These are phyloP conservation scores for Corythornis vintsioides DNA, from an alignment of 2,113 vertebrate genomes.

Conservation along the genomic window DNA sequence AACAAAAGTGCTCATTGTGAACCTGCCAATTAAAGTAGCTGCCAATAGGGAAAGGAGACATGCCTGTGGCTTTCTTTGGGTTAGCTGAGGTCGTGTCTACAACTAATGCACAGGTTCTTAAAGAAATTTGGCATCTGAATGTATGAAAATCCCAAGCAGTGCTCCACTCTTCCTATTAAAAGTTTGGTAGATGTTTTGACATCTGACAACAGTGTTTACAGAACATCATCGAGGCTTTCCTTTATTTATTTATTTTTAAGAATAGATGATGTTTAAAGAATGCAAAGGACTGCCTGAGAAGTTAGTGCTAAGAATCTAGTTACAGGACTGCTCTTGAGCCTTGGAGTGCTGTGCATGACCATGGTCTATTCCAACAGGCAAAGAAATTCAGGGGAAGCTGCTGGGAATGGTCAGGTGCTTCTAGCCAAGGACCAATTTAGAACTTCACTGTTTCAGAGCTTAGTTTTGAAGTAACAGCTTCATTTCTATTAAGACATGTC, in stretches of 20 bases:
- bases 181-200: slow-evolving; percentile 11
- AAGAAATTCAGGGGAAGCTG: not conserved
- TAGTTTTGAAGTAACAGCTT: not conserved
- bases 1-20: slow-evolving; percentile 79
- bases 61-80: slow-evolving; percentile 64
- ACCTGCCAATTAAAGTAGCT: slow-evolving; percentile 74
- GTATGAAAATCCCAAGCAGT: slow-evolving; percentile 34
- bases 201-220: slow-evolving; percentile 1
- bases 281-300: not conserved
- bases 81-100: slow-evolving; percentile 73
- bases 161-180: slow-evolving; percentile 34
- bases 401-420: not conserved
- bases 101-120: slow-evolving; percentile 63
- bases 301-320: not conserved
- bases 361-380: not conserved
- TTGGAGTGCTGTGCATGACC: not conserved
- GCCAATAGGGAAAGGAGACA: slow-evolving; percentile 56
- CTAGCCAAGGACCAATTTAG: not conserved
- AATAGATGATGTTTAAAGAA: not conserved
- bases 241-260: not conserved
- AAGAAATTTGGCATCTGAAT: slow-evolving; percentile 46
- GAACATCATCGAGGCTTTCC: not conserved
- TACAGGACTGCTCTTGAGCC: not conserved
- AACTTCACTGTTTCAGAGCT: not conserved
- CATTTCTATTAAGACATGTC: not conserved